phyloP scores from a whole-genome alignment of 64 coral and sea anemone genomes.

The Dendrophyllia cribrosa region DNA sequence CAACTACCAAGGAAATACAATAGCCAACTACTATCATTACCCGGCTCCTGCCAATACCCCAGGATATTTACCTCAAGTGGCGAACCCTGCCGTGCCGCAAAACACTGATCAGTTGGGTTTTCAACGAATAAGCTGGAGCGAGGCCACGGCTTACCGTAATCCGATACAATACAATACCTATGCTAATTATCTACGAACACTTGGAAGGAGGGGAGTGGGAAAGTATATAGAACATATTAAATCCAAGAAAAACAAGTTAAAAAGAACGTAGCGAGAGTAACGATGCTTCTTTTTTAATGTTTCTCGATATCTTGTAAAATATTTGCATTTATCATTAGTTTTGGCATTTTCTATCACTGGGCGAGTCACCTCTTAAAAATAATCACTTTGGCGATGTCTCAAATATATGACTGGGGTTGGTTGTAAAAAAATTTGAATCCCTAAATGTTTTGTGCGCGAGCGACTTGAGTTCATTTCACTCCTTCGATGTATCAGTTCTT shows the following conservation, averaged over 20 bases:
- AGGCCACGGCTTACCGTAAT: background rate
- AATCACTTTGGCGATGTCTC: too few species aligned
- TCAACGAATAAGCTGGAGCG: constrained; percentile 15
- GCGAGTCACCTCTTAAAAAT: background rate
- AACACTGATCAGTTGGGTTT: constrained; percentile 27
- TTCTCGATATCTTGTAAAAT: constrained; percentile 19
- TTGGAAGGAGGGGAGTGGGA: constrained; percentile 35
- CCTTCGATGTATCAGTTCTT: too few species aligned
- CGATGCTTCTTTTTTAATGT: background rate
- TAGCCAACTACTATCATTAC: constrained; percentile 50
- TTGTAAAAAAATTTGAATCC: too few species aligned
- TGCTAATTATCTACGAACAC: constrained; percentile 40
- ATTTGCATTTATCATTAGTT: background rate
- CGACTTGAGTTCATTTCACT: too few species aligned
- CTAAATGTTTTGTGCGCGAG: too few species aligned
- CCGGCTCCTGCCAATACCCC: background rate
- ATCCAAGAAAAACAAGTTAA: constrained; percentile 48
- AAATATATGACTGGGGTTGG: too few species aligned
- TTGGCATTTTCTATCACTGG: background rate
- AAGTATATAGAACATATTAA: constrained; percentile 38
- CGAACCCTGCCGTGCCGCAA: constrained; percentile 13
- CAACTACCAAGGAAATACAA: constrained; percentile 20
- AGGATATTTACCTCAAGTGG: constrained; percentile 16
- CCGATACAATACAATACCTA: constrained; percentile 19
- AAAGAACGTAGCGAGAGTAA: constrained; percentile 10